Evolutionary conservation across 2,888 invertebrate genomes (phyloP).

Genomic region (Meloe dianella): DNA sequence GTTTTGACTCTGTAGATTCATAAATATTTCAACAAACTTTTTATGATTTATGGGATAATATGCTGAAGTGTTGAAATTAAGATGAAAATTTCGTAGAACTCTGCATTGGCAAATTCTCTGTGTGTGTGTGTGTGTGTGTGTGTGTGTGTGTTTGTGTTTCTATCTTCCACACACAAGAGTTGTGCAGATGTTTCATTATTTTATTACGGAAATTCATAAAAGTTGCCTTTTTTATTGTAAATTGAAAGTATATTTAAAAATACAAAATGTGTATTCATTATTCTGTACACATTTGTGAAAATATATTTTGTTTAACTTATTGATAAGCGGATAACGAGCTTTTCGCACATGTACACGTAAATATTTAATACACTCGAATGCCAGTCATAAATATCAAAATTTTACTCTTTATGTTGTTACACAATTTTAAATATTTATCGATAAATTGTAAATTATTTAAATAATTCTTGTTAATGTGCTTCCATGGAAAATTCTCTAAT

Average conservation of each 20-base stretch:
- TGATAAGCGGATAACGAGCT: neutral
- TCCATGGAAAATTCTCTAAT: neutral
- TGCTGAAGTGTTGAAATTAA: neutral
- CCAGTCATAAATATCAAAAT: neutral
- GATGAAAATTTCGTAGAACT: conserved; percentile 1
- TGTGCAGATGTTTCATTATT: conserved; percentile 7
- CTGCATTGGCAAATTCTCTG: conserved; percentile 1
- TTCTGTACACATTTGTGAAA: neutral
- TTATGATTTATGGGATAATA: neutral
- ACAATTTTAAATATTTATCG: neutral
- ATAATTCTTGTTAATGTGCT: neutral
- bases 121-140: too few species aligned
- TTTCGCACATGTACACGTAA: neutral
- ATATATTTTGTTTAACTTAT: neutral
- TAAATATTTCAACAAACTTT: neutral
- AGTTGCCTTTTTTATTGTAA: neutral
- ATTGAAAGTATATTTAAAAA: neutral
- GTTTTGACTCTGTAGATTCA: neutral
- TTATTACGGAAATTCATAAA: neutral
- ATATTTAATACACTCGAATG: neutral
- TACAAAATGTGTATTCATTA: neutral
- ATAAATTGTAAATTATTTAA: neutral
- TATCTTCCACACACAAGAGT: neutral
- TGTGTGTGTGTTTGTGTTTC: neutral
- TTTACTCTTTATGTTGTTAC: neutral